These are phyloP conservation scores for Camponotus fellah DNA, from an alignment of 2,888 invertebrate species.

Conservation along the genomic window DNA sequence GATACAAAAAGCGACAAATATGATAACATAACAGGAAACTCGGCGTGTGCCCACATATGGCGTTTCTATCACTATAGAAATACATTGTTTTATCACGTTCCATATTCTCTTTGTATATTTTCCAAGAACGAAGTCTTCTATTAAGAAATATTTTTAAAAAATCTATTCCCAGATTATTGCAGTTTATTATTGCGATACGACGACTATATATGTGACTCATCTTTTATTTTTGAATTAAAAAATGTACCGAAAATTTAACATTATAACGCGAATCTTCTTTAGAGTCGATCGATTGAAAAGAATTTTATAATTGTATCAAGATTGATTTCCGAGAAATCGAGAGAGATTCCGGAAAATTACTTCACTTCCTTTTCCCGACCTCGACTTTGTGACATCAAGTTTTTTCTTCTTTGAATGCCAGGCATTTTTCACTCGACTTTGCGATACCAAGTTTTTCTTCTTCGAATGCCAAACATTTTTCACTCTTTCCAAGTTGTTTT, in stretches of 20 bases:
- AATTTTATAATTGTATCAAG: neutral
- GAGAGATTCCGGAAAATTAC: constrained; percentile 16
- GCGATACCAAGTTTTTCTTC: constrained; percentile 76
- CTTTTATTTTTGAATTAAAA: neutral
- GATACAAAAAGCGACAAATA: constrained; percentile 44
- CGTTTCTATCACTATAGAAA: constrained; percentile 53
- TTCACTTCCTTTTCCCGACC: constrained; percentile 69
- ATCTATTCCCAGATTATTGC: neutral
- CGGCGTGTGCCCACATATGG: constrained; percentile 60
- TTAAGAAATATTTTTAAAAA: neutral
- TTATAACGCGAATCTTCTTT: neutral
- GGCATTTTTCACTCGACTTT: constrained; percentile 63
- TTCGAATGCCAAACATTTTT: constrained; percentile 72
- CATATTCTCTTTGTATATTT: neutral
- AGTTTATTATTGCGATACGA: neutral
- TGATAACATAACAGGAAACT: constrained; percentile 69
- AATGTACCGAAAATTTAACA: neutral
- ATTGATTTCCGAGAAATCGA: neutral
- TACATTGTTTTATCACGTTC: constrained; percentile 48
- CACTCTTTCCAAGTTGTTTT: neutral
- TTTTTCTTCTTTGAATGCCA: constrained; percentile 71
- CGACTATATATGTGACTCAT: neutral
- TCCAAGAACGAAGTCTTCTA: neutral
- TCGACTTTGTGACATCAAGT: constrained; percentile 77
- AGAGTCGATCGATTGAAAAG: neutral